Percentiles rank a stretch among this genome's conserved stretches.
Evolutionary conservation across 2,888 invertebrate genomes (phyloP).

Genomic region (Cepaea hortensis): DNA sequence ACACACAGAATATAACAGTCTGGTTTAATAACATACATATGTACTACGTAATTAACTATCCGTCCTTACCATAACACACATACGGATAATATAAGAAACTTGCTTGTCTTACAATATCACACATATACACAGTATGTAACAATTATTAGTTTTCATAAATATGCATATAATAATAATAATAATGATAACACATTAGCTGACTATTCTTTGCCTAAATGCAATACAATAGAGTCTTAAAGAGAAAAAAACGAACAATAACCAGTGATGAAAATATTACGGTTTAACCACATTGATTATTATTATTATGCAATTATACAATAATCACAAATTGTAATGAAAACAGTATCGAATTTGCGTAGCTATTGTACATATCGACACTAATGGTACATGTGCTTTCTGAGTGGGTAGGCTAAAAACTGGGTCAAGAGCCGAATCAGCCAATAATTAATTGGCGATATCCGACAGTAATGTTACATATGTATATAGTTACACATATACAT

Average conservation of each 20-base stretch:
- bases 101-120: background rate
- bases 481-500: background rate
- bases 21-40: too few species aligned
- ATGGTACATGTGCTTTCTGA: background rate
- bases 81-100: background rate
- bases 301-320: slow-evolving; percentile 6
- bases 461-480: background rate
- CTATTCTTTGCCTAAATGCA: background rate
- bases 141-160: background rate
- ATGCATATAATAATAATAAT: background rate
- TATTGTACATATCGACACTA: background rate
- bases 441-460: background rate
- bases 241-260: background rate
- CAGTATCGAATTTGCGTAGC: background rate
- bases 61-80: background rate
- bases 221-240: background rate
- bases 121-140: background rate
- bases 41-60: background rate
- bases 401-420: background rate
- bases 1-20: too few species aligned
- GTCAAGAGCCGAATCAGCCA: background rate
- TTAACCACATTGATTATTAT: background rate
- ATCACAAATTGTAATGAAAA: background rate
- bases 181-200: background rate
- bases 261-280: background rate